Conservation (phyloP, 2,113 vertebrate genomes). For the Camelus dromedarius region DNA sequence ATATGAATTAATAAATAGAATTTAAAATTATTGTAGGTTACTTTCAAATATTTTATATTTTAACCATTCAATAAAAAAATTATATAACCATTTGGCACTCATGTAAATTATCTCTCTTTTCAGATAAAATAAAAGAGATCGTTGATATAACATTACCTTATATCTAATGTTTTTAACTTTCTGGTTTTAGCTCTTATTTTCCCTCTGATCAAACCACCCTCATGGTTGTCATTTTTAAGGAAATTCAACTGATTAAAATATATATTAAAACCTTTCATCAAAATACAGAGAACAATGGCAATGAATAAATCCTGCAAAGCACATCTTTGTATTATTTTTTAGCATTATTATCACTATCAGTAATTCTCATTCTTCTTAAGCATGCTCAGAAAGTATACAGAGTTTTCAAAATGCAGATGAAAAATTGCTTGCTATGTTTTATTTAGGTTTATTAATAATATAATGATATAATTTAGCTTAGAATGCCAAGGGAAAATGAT, state of each 20-base stretch:
- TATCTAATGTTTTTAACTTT: slow-evolving; percentile 2
- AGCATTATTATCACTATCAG: neutral
- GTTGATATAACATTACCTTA: neutral
- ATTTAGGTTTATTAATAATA: neutral
- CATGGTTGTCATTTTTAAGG: neutral
- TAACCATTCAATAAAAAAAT: neutral
- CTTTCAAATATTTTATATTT: neutral
- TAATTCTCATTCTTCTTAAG: neutral
- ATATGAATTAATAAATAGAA: neutral
- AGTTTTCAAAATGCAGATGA: neutral
- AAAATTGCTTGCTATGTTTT: neutral
- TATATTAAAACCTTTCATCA: neutral
- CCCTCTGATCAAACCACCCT: neutral
- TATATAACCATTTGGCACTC: neutral
- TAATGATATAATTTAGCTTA: neutral
- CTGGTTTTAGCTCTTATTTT: neutral
- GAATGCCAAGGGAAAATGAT: neutral
- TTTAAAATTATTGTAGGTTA: neutral
- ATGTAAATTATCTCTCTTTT: neutral
- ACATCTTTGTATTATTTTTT: neutral
- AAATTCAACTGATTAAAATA: neutral
- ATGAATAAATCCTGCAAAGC: neutral
- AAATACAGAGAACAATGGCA: neutral
- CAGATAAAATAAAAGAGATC: neutral
- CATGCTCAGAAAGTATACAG: neutral